These are phyloP conservation scores for Stigmatopora nigra DNA, from an alignment of 2,113 vertebrate species.

Conservation along the genomic window DNA sequence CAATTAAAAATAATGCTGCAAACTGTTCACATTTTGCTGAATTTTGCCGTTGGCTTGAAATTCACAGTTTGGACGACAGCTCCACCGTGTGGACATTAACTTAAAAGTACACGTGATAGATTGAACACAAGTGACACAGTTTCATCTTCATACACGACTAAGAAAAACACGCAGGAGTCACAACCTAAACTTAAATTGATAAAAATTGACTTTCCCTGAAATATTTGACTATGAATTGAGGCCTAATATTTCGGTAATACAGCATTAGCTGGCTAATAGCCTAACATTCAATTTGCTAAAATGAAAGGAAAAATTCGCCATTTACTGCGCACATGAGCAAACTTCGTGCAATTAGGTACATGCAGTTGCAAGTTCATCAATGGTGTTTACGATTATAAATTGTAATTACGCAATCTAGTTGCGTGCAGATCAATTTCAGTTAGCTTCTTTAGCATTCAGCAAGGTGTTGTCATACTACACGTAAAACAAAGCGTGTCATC, in stretches of 20 bases:
- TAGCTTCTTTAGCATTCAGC: conserved; percentile 30
- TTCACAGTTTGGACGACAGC: not conserved
- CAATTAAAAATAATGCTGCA: not conserved
- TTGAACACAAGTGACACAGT: not conserved
- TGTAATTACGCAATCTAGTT: not conserved
- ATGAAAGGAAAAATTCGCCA: not conserved
- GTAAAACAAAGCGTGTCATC: not conserved
- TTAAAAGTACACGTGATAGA: not conserved
- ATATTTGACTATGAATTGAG: not conserved
- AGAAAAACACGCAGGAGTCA: not conserved
- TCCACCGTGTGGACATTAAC: conserved; percentile 23
- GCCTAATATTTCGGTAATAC: not conserved
- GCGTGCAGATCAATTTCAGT: conserved; percentile 9
- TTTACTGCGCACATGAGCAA: no score
- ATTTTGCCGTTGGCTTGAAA: not conserved
- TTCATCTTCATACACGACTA: not conserved
- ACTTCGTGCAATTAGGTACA: not conserved
- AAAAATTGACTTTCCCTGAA: not conserved
- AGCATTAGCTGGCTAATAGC: not conserved
- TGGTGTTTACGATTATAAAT: no score
- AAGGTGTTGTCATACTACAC: not conserved
- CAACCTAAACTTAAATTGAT: not conserved
- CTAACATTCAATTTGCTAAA: not conserved
- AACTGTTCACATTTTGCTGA: no score
- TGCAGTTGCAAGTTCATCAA: no score